Evolutionary conservation across 64 coral and sea anemone genomes (phyloP), one percentile per base, ranked within the genome.

Genomic region (Montipora sp.): DNA sequence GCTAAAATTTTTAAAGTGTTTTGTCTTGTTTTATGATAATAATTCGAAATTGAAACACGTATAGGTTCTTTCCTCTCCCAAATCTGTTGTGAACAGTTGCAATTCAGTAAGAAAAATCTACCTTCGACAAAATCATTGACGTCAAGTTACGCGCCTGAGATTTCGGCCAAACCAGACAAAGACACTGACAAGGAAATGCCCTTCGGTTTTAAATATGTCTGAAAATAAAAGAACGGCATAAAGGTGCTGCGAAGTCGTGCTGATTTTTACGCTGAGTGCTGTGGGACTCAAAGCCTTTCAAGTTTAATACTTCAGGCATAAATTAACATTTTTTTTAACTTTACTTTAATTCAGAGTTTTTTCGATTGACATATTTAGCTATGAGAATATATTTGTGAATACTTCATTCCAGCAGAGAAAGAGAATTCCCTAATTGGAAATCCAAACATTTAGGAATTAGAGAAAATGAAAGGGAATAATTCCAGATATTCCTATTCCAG

Each of bases 281-380:
- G 59, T 73, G 79, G 61, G 61, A 4, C 22, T 2, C 24, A 58
- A 46, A 47, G 45, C 55, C 59, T 65, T 83, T 83, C 22, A 83
- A 83, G 44, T 3, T 47, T 65, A 14, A 12, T 48, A n/a, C 67
- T 68, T 43, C 16, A 67, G 80, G 59, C 55, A 83, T 83, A 67
- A 83, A 83, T 14, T 48, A 68, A 83, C 67, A 83, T 36, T 36
- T 36, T 36, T 67, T 83, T 83, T 22, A 67, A 21, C 44, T 58
- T 18, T 47, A 46, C 36, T 11, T 7, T 58, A 47, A 45, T n/a
- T 77, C 10, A 55, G 51, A 10, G 51, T 55, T 6, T 10, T 6
- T 63, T 63, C 60, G 60, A 12, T 63, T 63, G 9, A 14, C 11
- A 16, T 63, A 14, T 63, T 63, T 12, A 63, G 53, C 7, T 6